Percentiles rank a stretch among this genome's conserved stretches.
Conservation (phyloP, 2,888 invertebrate species). For the Pristionchus maxplancki region DNA sequence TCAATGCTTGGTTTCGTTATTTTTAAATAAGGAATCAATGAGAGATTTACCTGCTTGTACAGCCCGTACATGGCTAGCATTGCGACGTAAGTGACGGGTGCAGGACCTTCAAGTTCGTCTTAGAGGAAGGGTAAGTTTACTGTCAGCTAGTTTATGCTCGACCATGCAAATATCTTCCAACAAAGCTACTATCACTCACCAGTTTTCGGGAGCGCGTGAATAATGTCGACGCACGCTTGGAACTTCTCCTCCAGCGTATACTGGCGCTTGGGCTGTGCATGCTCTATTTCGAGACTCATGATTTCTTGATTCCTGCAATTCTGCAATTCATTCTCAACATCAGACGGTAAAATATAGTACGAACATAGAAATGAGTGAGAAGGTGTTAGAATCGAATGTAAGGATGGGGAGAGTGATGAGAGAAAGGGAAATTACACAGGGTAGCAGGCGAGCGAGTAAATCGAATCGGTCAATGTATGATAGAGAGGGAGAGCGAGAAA, state of each 20-base stretch:
- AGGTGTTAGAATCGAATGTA: not conserved
- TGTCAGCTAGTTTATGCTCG: not conserved
- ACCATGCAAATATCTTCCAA: not conserved
- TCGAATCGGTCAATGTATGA: conserved; percentile 17
- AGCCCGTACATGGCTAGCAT: conserved; percentile 4
- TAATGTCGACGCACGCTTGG: conserved; percentile 2
- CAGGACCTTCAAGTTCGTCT: not conserved
- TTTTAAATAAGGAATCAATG: too few relatives aligned
- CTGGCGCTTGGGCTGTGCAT: not conserved
- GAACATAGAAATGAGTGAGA: too few relatives aligned
- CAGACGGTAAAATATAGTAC: too few relatives aligned
- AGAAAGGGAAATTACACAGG: not conserved
- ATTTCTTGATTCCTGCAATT: not conserved
- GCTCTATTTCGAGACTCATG: not conserved
- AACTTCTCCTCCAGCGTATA: conserved; percentile 11
- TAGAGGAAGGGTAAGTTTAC: not conserved
- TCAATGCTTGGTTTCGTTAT: too few relatives aligned
- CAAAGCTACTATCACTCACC: not conserved
- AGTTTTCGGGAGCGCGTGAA: not conserved
- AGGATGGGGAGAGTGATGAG: not conserved
- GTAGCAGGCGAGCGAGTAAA: not conserved
- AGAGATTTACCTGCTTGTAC: conserved; percentile 31
- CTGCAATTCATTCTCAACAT: too few relatives aligned
- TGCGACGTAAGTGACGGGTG: not conserved
- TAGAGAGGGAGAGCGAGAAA: not conserved